These are phyloP conservation scores for Drosophila borealis DNA, from an alignment of 2,888 invertebrate species.

Conservation along the genomic window DNA sequence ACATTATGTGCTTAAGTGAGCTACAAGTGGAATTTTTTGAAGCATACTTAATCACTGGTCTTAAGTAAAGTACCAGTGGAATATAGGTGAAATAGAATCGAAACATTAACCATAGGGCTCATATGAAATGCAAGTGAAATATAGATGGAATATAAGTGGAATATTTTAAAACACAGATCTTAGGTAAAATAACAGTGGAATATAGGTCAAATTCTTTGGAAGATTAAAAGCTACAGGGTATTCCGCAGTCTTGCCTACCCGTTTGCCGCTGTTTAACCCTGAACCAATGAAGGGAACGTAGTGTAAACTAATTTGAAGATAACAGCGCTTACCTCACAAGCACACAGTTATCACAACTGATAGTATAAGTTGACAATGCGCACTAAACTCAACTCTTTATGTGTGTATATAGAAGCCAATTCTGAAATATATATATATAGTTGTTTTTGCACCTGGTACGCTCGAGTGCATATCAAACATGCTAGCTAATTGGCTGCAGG, in stretches of 20 bases:
- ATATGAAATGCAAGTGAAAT: too few species aligned
- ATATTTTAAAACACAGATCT: too few species aligned
- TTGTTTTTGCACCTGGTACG: slow-evolving; percentile 1
- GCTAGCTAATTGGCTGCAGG: slow-evolving; percentile 24
- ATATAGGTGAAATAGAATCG: too few species aligned
- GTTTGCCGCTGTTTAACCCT: slow-evolving; percentile 29
- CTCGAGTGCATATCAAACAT: slow-evolving; percentile 41
- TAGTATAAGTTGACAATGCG: slow-evolving; percentile 12
- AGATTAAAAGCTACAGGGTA: neutral
- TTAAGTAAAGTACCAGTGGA: too few species aligned
- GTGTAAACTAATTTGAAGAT: slow-evolving; percentile 39
- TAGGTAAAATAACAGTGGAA: neutral
- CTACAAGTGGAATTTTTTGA: too few species aligned
- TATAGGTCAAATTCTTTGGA: neutral
- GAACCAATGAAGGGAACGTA: slow-evolving; percentile 13
- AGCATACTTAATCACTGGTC: too few species aligned
- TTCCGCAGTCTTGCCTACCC: neutral
- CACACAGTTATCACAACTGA: slow-evolving; percentile 27
- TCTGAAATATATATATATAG: neutral
- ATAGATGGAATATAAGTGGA: too few species aligned
- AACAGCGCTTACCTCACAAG: slow-evolving; percentile 19
- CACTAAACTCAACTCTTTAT: slow-evolving; percentile 5
- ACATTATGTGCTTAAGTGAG: too few species aligned
- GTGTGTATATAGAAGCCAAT: neutral
- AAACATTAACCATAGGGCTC: too few species aligned